Evolutionary conservation across 2,113 vertebrate species (phyloP), one percentile per base, ranked within the genome.

Genomic region (Tenrec ecaudatus): DNA sequence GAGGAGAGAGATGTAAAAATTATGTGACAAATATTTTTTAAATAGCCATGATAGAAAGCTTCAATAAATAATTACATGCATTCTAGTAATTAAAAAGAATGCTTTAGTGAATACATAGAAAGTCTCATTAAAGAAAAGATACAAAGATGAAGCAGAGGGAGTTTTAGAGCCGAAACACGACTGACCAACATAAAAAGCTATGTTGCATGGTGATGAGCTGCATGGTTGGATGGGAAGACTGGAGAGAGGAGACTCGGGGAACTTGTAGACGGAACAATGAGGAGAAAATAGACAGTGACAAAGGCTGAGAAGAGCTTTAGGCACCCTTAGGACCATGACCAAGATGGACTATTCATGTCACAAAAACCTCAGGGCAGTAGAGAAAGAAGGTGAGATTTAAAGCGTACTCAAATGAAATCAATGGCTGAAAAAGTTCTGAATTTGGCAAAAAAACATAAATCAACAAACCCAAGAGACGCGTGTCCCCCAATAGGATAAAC

Each of bases 81-180:
- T n/a, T 22, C 14, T 89, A 23, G 53, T 73, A 79, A 64, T 73
- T 40, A 85, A 89, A 73, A 62, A 78, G 57, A n/a, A 53, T 53
- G 47, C 47, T 53, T 53, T 53, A 53, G 9, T 53, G 47, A 53
- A 53, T 53, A 53, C 9, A 10, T 31, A 93, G 31, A 53, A 90
- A 57, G 22, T 57, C 0, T n/a, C 36, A 68, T n/a, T 9, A 62
- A 68, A 64, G 85, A 43, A 53, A 86, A 75, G 38, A 57, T 75
- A 10, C 69, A 84, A 84, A 71, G 23, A 92, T 69, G 31, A 92
- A 47, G 62, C 58, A 84, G 58, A 62, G 23, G 47, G 77, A 89
- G 83, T 38, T 78, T 78, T 33, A 83, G 80, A 77, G 60, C 60
- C 78, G 23, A 69, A 84, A 62, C 60, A 71, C 33, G 16, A 62